Conservation (phyloP, 2,113 vertebrate genomes). For the Corythornis madagascariensis region DNA sequence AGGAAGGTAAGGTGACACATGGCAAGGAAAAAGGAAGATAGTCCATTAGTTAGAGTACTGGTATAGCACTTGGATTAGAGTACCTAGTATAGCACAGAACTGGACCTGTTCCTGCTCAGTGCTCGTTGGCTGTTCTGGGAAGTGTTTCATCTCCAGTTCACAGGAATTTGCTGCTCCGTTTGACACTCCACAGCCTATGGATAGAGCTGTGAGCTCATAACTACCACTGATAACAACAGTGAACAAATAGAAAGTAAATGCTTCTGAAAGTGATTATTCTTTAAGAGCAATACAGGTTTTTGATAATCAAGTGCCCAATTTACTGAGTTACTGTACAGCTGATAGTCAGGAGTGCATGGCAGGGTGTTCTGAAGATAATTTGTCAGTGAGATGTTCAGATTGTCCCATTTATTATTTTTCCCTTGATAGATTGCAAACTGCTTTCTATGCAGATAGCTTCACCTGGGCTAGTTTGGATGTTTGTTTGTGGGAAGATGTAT, state of each 20-base stretch:
- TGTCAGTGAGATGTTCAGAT: not conserved
- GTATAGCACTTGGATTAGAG: not conserved
- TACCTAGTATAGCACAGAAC: not conserved
- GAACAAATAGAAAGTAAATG: not conserved
- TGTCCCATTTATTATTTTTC: slow-evolving; percentile 27
- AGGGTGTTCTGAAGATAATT: not conserved
- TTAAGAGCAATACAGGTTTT: not conserved
- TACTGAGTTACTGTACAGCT: not conserved
- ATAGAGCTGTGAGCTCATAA: not conserved
- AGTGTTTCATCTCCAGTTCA: not conserved
- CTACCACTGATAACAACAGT: not conserved
- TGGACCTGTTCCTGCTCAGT: not conserved
- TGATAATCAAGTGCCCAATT: not conserved
- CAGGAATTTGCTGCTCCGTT: not conserved
- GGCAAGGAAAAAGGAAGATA: not conserved
- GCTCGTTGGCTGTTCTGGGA: not conserved
- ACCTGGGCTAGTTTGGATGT: not conserved
- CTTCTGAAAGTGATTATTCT: not conserved
- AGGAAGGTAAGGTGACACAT: not conserved
- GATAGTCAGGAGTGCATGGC: not conserved
- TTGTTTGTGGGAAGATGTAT: not conserved
- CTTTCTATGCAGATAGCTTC: slow-evolving; percentile 9
- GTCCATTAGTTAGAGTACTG: not conserved
- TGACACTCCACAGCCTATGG: not conserved
- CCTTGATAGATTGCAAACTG: not conserved